phyloP scores from a whole-genome alignment of 2,888 invertebrate genomes.

The Seira sanloemensis region DNA sequence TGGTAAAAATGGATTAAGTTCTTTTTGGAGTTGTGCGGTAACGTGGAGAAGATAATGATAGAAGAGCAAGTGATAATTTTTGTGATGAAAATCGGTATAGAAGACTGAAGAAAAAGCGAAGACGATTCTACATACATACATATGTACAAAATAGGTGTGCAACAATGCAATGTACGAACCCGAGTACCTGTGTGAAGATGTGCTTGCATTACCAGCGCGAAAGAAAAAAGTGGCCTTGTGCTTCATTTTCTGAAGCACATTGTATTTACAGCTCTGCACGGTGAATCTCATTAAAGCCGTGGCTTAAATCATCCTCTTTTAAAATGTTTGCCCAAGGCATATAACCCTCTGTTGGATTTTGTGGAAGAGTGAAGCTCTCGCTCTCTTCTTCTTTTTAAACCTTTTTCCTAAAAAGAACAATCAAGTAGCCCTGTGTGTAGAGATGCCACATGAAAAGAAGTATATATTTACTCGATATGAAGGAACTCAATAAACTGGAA shows the following conservation, averaged over 20 bases:
- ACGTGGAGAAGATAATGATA: background rate
- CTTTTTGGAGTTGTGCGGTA: background rate
- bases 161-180: background rate
- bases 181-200: background rate
- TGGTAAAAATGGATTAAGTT: background rate
- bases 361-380: no score
- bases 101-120: background rate
- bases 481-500: no score
- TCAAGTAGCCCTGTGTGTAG: no score
- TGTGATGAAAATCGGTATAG: background rate
- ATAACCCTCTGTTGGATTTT: no score
- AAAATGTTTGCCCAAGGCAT: constrained; percentile 36
- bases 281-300: no score
- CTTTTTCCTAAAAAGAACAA: no score
- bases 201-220: background rate
- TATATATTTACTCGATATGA: no score
- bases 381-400: no score
- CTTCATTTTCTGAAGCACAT: background rate
- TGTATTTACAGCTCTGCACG: no score
- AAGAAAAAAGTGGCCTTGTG: background rate
- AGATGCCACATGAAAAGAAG: no score
- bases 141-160: background rate
- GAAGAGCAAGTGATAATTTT: background rate
- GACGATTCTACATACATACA: background rate
- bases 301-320: constrained; percentile 35